Conservation (phyloP, 2,888 invertebrate species). For the Diloba caeruleocephala region DNA sequence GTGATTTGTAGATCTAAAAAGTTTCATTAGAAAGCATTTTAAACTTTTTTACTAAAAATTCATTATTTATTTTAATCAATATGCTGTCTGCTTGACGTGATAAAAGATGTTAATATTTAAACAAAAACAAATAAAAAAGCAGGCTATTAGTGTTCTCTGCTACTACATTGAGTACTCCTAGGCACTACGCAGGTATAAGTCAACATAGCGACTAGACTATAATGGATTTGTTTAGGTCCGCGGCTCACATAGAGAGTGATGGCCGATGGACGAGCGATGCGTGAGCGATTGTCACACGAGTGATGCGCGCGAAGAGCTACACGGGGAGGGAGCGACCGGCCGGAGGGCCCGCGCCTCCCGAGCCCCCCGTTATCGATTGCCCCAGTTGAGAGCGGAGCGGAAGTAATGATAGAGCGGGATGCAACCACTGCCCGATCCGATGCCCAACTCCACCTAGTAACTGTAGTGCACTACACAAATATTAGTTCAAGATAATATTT, state of each 20-base stretch:
- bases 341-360: slow-evolving; percentile 63
- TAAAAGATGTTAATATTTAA: too few relatives aligned
- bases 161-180: too few relatives aligned
- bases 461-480: slow-evolving; percentile 85
- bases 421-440: slow-evolving; percentile 86
- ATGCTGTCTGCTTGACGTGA: too few relatives aligned
- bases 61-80: too few relatives aligned
- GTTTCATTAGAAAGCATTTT: too few relatives aligned
- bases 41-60: too few relatives aligned
- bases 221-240: slow-evolving; percentile 41
- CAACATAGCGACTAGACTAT: slow-evolving; percentile 16
- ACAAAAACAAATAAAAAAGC: too few relatives aligned
- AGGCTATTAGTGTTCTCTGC: too few relatives aligned
- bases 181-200: too few relatives aligned
- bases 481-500: slow-evolving; percentile 82
- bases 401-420: slow-evolving; percentile 88
- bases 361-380: slow-evolving; percentile 89
- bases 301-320: slow-evolving; percentile 79
- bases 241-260: slow-evolving; percentile 50
- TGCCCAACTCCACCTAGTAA: slow-evolving; percentile 80
- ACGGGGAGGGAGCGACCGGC: slow-evolving; percentile 67
- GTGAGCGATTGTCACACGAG: slow-evolving; percentile 86
- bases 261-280: slow-evolving; percentile 66
- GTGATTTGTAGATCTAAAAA: too few relatives aligned
- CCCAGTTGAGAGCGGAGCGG: slow-evolving; percentile 90